Evolutionary conservation across 2,797 vertebrate species (phyloP).

Genomic region (Gadopsis marmoratus): DNA sequence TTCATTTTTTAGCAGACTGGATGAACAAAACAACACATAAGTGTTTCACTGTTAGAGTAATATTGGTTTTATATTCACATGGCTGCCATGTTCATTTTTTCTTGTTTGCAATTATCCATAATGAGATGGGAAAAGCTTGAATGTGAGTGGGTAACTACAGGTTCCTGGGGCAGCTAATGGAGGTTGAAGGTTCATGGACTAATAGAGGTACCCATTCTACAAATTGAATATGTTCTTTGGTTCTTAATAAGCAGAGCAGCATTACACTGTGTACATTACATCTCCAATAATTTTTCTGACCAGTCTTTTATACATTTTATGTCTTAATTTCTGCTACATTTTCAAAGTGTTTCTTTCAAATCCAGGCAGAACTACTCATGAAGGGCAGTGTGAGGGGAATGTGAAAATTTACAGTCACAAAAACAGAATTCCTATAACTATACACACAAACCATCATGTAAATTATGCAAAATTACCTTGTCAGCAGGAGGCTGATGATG

Average conservation of each 20-base stretch:
- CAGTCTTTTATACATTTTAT: background rate
- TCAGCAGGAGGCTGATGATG: conserved; percentile 98
- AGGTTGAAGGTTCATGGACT: conserved; percentile 43
- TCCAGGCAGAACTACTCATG: background rate
- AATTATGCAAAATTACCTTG: conserved; percentile 82
- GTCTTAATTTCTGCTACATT: background rate
- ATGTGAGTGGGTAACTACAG: conserved; percentile 45
- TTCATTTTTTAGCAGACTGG: background rate
- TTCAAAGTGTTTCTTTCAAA: conserved; percentile 13
- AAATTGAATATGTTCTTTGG: conserved; percentile 44
- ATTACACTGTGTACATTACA: conserved; percentile 3
- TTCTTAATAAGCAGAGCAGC: conserved; percentile 37
- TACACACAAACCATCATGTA: background rate
- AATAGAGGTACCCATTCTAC: conserved; percentile 25
- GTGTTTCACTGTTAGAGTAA: conserved; percentile 26
- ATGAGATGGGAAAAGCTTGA: conserved; percentile 37
- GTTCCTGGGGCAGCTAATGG: conserved; percentile 49
- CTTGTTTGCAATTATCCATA: conserved; percentile 46
- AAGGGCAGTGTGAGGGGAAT: background rate
- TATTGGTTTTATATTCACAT: conserved; percentile 32
- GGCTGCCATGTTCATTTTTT: conserved; percentile 25
- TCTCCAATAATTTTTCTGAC: background rate
- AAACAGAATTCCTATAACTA: background rate
- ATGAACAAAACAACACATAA: background rate
- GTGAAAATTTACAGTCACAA: background rate